Conservation (phyloP, 92 coral and sea anemone species). For the Epizoanthus illoricatus region DNA sequence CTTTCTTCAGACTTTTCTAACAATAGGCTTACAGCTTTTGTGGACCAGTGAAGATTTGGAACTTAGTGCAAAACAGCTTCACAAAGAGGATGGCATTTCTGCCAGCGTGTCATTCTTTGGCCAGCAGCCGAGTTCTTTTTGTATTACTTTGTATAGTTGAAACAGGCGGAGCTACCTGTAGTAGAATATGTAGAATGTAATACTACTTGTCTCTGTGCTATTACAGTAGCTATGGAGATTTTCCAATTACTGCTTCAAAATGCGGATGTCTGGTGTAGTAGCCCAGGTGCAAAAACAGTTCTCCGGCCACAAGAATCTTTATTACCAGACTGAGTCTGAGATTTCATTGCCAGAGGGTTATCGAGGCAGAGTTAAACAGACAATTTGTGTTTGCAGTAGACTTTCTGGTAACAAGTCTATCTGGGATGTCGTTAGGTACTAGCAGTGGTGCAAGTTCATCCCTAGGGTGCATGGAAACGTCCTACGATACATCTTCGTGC, state of each 20-base stretch:
- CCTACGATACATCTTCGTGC: too few relatives aligned
- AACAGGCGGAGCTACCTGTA: too few relatives aligned
- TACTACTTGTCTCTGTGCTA: neutral
- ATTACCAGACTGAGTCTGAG: slow-evolving; percentile 3
- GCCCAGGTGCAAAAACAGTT: slow-evolving; percentile 31
- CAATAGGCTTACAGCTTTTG: slow-evolving; percentile 36
- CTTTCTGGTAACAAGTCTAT: slow-evolving; percentile 2
- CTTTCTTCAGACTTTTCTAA: slow-evolving; percentile 25
- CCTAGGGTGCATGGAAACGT: too few relatives aligned
- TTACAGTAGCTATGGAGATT: slow-evolving; percentile 25
- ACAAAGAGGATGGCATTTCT: slow-evolving; percentile 38
- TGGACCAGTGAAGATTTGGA: slow-evolving; percentile 49
- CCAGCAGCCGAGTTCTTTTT: slow-evolving; percentile 35
- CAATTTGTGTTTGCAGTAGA: slow-evolving; percentile 14
- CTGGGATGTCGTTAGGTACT: neutral
- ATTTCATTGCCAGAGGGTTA: neutral
- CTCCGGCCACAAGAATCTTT: slow-evolving; percentile 30
- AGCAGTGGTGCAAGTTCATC: neutral
- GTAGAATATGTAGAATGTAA: too few relatives aligned
- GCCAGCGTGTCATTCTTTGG: slow-evolving; percentile 45
- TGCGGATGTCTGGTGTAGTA: slow-evolving; percentile 37
- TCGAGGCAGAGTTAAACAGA: slow-evolving; percentile 16
- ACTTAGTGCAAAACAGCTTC: slow-evolving; percentile 15
- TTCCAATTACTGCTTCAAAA: slow-evolving; percentile 33
- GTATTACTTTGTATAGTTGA: too few relatives aligned